These are phyloP conservation scores for Terebella lapidaria DNA, from an alignment of 2,888 invertebrate species.

Conservation along the genomic window DNA sequence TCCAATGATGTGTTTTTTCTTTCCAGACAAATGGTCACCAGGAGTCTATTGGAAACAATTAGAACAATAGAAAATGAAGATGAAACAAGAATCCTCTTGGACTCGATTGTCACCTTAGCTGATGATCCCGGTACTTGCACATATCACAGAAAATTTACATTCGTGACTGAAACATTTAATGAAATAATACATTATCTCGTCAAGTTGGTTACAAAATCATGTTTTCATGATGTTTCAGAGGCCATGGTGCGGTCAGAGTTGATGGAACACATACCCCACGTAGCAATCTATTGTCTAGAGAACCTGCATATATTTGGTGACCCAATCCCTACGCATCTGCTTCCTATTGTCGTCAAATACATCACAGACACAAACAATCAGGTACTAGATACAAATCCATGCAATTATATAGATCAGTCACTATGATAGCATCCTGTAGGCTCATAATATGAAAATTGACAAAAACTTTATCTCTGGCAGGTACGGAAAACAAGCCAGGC, in stretches of 20 bases:
- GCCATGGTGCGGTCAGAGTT: constrained; percentile 61
- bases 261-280: constrained; percentile 65
- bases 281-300: constrained; percentile 63
- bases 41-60: constrained; percentile 57
- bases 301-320: constrained; percentile 34
- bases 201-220: not conserved
- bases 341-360: constrained; percentile 63
- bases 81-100: constrained; percentile 56
- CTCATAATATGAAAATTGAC: no score
- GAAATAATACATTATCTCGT: no score
- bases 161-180: no score
- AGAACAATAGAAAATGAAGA: constrained; percentile 35
- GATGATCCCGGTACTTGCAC: constrained; percentile 55
- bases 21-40: constrained; percentile 63
- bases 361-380: constrained; percentile 62
- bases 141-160: no score
- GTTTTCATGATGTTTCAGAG: constrained; percentile 55
- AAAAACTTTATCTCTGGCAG: constrained; percentile 53
- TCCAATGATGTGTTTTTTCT: no score
- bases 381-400: no score
- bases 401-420: no score
- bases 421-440: no score
- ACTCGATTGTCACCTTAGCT: constrained; percentile 55
- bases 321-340: constrained; percentile 60
- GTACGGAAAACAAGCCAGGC: constrained; percentile 65